These are phyloP conservation scores for Perognathus longimembris DNA, from an alignment of 2,113 vertebrate genomes.

Conservation along the genomic window DNA sequence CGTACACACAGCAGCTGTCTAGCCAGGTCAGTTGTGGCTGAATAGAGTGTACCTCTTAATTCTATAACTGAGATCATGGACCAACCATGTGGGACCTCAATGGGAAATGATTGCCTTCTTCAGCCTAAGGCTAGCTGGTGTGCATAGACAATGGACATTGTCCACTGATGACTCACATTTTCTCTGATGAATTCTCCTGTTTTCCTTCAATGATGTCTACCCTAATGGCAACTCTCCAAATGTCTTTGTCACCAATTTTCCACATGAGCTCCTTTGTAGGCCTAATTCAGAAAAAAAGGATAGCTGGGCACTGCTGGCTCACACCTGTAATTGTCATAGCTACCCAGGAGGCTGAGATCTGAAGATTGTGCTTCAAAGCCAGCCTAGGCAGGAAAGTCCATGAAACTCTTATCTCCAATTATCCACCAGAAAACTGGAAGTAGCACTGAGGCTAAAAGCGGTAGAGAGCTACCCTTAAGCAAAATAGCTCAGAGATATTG, in stretches of 20 bases:
- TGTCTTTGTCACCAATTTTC: not conserved
- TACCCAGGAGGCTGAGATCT: too few species aligned
- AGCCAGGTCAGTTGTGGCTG: not conserved
- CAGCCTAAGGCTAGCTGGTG: not conserved
- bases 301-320: too few species aligned
- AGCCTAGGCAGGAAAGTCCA: too few species aligned
- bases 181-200: not conserved
- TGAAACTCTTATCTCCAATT: too few species aligned
- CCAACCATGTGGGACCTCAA: not conserved
- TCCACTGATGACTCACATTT: too few species aligned
- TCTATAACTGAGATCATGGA: not conserved
- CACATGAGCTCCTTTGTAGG: not conserved
- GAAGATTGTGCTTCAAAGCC: too few species aligned
- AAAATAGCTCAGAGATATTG: too few species aligned
- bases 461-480: too few species aligned
- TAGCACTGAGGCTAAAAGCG: too few species aligned
- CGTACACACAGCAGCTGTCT: not conserved
- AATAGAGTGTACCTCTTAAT: not conserved
- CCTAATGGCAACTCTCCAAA: not conserved
- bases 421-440: too few species aligned
- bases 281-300: not conserved
- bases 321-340: too few species aligned
- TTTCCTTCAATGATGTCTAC: not conserved
- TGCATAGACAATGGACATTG: not conserved
- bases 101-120: not conserved